Base-by-base conservation (phyloP, 2,113 vertebrate species). In the Chinchilla lanigera region DNA sequence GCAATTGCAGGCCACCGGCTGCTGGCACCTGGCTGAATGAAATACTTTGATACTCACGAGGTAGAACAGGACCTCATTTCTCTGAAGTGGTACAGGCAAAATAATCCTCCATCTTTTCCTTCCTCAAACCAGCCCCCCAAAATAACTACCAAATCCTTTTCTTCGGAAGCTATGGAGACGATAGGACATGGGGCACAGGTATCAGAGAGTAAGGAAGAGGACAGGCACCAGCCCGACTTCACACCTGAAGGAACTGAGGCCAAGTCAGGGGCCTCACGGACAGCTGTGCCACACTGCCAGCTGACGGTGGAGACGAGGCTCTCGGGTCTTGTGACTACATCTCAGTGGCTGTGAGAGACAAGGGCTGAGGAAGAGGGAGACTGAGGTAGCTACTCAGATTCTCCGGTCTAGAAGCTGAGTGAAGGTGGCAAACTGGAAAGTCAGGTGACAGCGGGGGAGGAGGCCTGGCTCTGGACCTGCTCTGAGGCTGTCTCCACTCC, bases 371-470 rank as follows among this genome's bases (percentile, higher is more conserved):
- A 82, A 94, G 69, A 58, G 50, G 12, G 41, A 94, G 71, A 28
- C 86, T 52, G 52, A 97, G 81, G 77, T 89, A 80, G 90, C 92
- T 92, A 50, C 71, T 95, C 75, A 38, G 84, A 90, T 92, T 77
- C 93, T 89, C 75, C 93, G 84, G 75, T 95, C 61, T 84, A 81
- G 67, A 75, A 90, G 54, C 63, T 85, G 60, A 24, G 86, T 65
- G 54, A 30, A 83, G 75, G 30, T 77, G 91, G 69, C 97, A 92
- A 95, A 65, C 75, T 19, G 33, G 83, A 94, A 87, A 89, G 87
- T 96, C 95, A 95, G 90, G 87, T 94, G 93, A 93, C 81, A 44
- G 16, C 83, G 50, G 92, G 86, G 87, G 89, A 90, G 69, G 89
- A 89, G 89, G 91, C 16, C 83, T 61, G 33, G n/a, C 69, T 60